Evolutionary conservation across 1,140 invertebrate genomes (phyloP).

Genomic region (Drosophila bifasciata): DNA sequence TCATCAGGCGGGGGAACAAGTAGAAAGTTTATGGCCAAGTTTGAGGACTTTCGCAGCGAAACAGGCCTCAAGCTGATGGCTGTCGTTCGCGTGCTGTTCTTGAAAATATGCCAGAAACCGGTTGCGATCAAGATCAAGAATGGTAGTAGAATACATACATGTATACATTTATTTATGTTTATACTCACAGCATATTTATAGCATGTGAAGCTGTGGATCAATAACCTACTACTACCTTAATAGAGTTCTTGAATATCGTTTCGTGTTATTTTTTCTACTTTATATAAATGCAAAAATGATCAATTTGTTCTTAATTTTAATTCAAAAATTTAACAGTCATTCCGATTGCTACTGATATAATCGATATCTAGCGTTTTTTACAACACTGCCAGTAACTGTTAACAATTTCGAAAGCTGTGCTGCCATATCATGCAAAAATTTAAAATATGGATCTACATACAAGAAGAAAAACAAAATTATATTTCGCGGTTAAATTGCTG

Average conservation of each 20-base stretch:
- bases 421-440: too few species aligned
- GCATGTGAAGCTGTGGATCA: conserved; percentile 11
- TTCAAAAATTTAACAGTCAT: too few species aligned
- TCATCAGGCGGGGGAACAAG: conserved; percentile 11
- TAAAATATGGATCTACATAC: too few species aligned
- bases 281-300: too few species aligned
- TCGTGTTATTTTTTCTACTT: neutral
- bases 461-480: too few species aligned
- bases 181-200: conserved; percentile 11
- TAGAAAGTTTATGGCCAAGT: neutral
- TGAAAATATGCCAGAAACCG: conserved; percentile 28
- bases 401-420: too few species aligned
- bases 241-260: conserved; percentile 21
- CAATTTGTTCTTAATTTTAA: too few species aligned
- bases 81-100: conserved; percentile 2
- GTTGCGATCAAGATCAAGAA: conserved; percentile 6
- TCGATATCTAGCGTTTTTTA: too few species aligned
- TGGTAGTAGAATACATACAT: conserved; percentile 5
- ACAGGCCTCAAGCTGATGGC: conserved; percentile 7
- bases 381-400: too few species aligned
- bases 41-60: conserved; percentile 36
- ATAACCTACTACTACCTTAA: conserved; percentile 8
- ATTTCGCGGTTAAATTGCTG: too few species aligned
- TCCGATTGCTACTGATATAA: too few species aligned
- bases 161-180: conserved; percentile 7